phyloP scores from a whole-genome alignment of 2,113 vertebrate species.

The Romanogobio albipinnatus region DNA sequence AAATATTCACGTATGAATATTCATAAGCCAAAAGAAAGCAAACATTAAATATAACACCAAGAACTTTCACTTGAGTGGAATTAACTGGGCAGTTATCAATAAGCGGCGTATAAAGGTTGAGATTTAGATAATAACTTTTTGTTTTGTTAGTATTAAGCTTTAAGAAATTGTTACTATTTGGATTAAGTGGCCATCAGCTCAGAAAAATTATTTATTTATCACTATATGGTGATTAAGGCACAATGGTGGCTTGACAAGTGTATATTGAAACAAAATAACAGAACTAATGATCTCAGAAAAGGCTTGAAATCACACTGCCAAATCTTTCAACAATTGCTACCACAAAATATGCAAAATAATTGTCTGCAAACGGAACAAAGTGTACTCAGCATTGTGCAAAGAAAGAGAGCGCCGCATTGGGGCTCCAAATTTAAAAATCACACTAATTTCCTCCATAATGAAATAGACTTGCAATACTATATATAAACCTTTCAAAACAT shows the following conservation, averaged over 20 bases:
- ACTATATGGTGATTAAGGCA: not conserved
- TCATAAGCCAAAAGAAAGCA: too few relatives aligned
- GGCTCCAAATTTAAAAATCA: not conserved
- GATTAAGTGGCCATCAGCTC: not conserved
- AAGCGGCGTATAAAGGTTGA: too few relatives aligned
- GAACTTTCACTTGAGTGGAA: too few relatives aligned
- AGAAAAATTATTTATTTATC: not conserved
- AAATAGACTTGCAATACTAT: not conserved
- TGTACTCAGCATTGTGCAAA: not conserved
- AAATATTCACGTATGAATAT: too few relatives aligned
- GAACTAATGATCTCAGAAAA: conserved; percentile 8
- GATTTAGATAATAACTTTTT: too few relatives aligned
- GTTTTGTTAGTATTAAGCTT: too few relatives aligned
- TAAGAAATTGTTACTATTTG: not conserved
- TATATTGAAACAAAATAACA: not conserved
- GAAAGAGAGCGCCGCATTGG: not conserved
- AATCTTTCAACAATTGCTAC: not conserved
- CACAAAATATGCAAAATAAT: not conserved
- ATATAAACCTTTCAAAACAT: too few relatives aligned
- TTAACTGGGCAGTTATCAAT: too few relatives aligned
- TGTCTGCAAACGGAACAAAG: not conserved
- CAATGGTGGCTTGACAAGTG: not conserved
- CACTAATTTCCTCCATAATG: not conserved
- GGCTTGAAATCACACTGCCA: not conserved
- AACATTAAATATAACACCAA: too few relatives aligned